A percentile compares a stretch with the other conserved stretches of the same genome.
Conservation (phyloP, 2,113 vertebrate species). For the Xyliphius kryptos region DNA sequence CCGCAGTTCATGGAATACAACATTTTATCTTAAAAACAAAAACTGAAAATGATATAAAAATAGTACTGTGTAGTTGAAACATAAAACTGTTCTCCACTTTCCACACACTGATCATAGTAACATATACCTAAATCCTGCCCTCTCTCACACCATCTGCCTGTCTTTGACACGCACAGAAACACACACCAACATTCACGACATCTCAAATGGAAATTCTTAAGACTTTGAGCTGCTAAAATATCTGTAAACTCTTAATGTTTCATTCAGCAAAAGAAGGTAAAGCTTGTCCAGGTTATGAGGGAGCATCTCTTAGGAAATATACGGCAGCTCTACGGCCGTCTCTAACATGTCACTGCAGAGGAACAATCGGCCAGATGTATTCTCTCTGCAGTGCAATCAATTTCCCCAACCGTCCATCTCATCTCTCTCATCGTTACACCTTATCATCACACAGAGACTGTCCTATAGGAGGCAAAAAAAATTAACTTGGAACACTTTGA, state of each 20-base stretch:
- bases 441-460: not conserved
- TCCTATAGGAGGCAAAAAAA: not conserved
- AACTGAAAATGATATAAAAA: too few species aligned
- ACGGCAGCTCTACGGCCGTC: conserved; percentile 1
- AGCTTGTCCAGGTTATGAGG: not conserved
- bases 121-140: not conserved
- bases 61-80: too few species aligned
- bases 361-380: conserved; percentile 1
- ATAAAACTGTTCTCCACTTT: too few species aligned
- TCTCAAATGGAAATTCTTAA: not conserved
- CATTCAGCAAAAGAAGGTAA: not conserved
- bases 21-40: too few species aligned
- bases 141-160: not conserved
- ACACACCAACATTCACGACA: not conserved
- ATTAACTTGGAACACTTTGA: too few species aligned
- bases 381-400: conserved; percentile 37
- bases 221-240: not conserved
- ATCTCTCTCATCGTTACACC: conserved; percentile 7
- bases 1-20: too few species aligned
- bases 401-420: conserved; percentile 11
- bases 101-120: conserved; percentile 3
- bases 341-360: conserved; percentile 22
- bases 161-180: too few species aligned
- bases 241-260: not conserved
- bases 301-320: conserved; percentile 4